Evolutionary conservation across 2,113 vertebrate species (phyloP), one percentile per base, ranked within the genome.

Genomic region (Myotis lucifugus): DNA sequence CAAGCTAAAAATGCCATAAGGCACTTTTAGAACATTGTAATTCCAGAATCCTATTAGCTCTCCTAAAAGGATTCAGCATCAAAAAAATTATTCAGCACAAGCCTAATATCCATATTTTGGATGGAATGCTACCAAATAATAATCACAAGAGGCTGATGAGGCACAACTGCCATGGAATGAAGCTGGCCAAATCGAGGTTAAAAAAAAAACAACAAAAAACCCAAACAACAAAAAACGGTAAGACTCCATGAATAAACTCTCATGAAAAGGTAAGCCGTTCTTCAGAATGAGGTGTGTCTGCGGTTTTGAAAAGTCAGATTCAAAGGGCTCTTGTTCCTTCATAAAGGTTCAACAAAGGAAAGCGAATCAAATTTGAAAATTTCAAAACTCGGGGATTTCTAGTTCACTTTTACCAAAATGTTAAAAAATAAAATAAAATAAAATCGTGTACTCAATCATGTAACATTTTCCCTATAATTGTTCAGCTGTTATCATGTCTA

Each of bases 1-100:
- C 88, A 52, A 91, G 42, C 76, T 90, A 83, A 92, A 92, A 92
- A 93, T 94, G 19, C 87, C 74, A 50, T 48, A 90, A 86, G 27
- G 83, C 34, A 78, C 90, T 89, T 85, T 69, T 34, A 74, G 66
- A 94, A 94, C 6, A 92, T 0, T 90, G 48, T 73, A 93, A 42
- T 72, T 85, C 23, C 50, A 79, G 74, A 93, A 96, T 89, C 83
- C 64, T 79, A 85, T 42, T 54, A 67, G 34, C 64, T 64, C 77
- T 92, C 82, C 79, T 81, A 15, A 94, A 52, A 96, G 21, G 29
- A 50, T 27, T 86, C 14, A 52, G 70, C 50, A 93, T 50, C 46
- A 84, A 94, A 89, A 54, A 76, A 90, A 78, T 48, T 59, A 85
- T 83, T 93, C 78, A 76, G 29, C 42, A 67, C 85, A 66, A 93